A percentile compares a stretch with the other conserved stretches of the same genome.
These are phyloP conservation scores for Nudaria mundana DNA, from an alignment of 2,888 invertebrate genomes.

Conservation along the genomic window DNA sequence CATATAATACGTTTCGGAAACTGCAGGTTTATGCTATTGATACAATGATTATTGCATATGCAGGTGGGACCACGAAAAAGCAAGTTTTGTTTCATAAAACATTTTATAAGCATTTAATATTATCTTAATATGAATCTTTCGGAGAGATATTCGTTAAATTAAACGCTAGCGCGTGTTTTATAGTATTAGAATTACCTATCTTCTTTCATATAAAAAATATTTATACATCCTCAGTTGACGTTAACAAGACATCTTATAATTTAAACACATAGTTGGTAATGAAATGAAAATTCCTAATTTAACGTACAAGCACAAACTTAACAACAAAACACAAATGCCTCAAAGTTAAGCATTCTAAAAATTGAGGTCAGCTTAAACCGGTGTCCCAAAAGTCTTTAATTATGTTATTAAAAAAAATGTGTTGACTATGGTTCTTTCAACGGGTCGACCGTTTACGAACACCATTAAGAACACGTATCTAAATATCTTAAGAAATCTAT, in stretches of 20 bases:
- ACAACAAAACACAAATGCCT: constrained; percentile 36
- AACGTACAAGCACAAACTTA: constrained; percentile 7
- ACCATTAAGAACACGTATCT: constrained; percentile 66
- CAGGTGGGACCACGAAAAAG: background rate
- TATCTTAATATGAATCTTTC: constrained; percentile 3
- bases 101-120: background rate
- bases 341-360: constrained; percentile 2
- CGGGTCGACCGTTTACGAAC: constrained; percentile 44
- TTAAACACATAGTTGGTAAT: constrained; percentile 15
- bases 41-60: background rate
- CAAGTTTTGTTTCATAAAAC: background rate
- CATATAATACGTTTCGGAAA: too few species aligned
- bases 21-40: too few species aligned
- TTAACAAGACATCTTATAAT: constrained; percentile 8
- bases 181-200: constrained; percentile 1
- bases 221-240: constrained; percentile 2
- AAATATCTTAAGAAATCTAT: constrained; percentile 64
- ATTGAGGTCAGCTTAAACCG: constrained; percentile 36
- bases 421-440: constrained; percentile 56
- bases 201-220: constrained; percentile 1
- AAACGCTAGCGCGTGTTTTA: background rate
- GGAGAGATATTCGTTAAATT: background rate
- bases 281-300: constrained; percentile 34
- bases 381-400: constrained; percentile 45
- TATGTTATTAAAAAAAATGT: constrained; percentile 66